These are phyloP conservation scores for Blastobasis adustella DNA, from an alignment of 2,888 invertebrate species.

Conservation along the genomic window DNA sequence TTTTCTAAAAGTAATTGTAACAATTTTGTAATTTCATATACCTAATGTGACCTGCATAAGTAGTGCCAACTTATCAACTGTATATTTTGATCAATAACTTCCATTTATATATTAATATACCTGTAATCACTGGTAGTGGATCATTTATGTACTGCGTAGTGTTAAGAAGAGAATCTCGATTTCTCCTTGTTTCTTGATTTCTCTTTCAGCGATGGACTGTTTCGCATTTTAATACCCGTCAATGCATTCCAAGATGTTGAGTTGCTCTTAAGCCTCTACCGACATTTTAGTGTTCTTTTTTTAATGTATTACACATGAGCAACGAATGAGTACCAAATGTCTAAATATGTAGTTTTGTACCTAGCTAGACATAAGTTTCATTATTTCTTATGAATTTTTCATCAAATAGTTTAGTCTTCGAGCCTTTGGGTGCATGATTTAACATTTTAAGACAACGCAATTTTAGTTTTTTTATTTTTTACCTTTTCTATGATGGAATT, in stretches of 20 bases:
- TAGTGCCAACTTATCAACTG: constrained; percentile 63
- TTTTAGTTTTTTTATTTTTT: constrained; percentile 14
- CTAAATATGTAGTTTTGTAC: constrained; percentile 57
- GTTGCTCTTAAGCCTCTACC: constrained; percentile 38
- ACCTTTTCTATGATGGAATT: neutral
- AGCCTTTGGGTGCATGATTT: constrained; percentile 4
- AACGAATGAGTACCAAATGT: constrained; percentile 73
- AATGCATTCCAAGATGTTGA: constrained; percentile 62
- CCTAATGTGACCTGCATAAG: constrained; percentile 56
- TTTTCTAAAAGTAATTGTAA: constrained; percentile 23
- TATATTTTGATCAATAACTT: constrained; percentile 44
- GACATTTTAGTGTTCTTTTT: constrained; percentile 2
- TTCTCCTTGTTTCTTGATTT: constrained; percentile 16
- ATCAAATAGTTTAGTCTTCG: neutral
- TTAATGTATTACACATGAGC: constrained; percentile 34
- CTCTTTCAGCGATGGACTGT: constrained; percentile 11
- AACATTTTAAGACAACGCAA: no score
- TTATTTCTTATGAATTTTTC: constrained; percentile 28
- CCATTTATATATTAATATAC: constrained; percentile 32
- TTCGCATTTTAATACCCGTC: constrained; percentile 32
- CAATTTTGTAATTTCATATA: constrained; percentile 58
- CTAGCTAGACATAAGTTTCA: constrained; percentile 59
- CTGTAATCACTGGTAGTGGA: constrained; percentile 9
- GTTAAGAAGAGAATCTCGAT: constrained; percentile 38
- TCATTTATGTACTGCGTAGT: constrained; percentile 10